Evolutionary conservation across 2,113 vertebrate species (phyloP), one percentile per base, ranked within the genome.

Genomic region (Struthio camelus): DNA sequence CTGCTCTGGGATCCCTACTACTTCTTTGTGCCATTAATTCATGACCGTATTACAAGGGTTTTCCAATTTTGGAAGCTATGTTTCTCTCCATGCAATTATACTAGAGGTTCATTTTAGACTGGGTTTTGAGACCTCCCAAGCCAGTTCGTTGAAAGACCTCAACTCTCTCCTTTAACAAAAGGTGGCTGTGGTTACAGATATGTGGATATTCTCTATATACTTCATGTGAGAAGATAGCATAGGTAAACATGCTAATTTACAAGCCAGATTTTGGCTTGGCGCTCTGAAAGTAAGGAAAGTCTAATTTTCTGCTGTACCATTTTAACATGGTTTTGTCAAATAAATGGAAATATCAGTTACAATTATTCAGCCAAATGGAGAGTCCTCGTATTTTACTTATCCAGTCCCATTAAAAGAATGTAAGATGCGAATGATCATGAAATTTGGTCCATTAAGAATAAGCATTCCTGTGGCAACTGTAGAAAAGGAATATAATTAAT

Each of bases 21-120:
- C 20, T 87, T 66, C 54, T 95, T 91, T 96, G 38, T 91, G 51
- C 19, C n/a, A 48, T 38, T 50, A 93, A 83, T 87, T 70, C 44
- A 92, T 48, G 61, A 27, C n/a, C 32, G 5, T 71, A 67, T 89
- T 66, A 83, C 34, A 83, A 81, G 56, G 36, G 15, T 3, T 54
- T 94, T 83, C 46, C 23, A 24, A 2, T 80, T 88, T 80, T 62
- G 7, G 48, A 73, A 80, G 59, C 46, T 50, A 36, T 36, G 8
- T 62, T 91, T 89, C 53, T 83, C 24, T 90, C 25, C 66, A 66
- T 14, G 8, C 20, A 23, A 14, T 76, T 85, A 69, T 25, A 82
- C 22, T 58, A 80, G 15, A 66, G 15, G 8, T 76, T 76, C 32
- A 19, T 5, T 17, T 92, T 73, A 92, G 28, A 42, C 1, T 61